These are phyloP conservation scores for Ditylenchus weischeri DNA, from an alignment of 2,888 invertebrate species.

Conservation along the genomic window DNA sequence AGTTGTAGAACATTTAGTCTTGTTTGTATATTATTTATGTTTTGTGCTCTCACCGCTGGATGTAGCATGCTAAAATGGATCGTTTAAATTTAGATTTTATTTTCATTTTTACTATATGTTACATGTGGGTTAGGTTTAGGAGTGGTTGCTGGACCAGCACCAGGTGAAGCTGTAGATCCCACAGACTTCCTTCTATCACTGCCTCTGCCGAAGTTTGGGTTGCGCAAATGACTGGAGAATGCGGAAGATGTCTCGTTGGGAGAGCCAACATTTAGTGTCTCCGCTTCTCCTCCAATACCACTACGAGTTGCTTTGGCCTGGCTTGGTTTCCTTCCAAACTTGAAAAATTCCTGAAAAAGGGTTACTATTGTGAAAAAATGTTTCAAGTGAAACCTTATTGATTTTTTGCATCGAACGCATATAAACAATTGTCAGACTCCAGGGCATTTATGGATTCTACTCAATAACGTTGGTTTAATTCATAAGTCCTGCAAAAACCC, in stretches of 20 bases:
- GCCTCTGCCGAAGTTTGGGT: conserved; percentile 1
- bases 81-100: neutral
- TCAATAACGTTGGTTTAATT: too few species aligned
- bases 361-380: too few species aligned
- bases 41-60: neutral
- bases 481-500: too few species aligned
- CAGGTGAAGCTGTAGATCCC: conserved; percentile 20
- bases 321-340: conserved; percentile 37
- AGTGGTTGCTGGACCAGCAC: neutral
- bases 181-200: conserved; percentile 33
- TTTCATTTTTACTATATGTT: too few species aligned
- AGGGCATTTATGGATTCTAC: too few species aligned
- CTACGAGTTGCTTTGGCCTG: conserved; percentile 30
- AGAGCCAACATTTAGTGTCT: neutral
- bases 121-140: neutral
- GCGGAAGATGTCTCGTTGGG: neutral
- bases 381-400: neutral
- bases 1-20: too few species aligned
- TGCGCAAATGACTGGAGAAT: conserved; percentile 8
- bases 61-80: neutral
- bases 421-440: too few species aligned
- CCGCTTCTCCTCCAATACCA: neutral
- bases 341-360: conserved; percentile 34
- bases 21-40: too few species aligned
- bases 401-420: too few species aligned